Percentiles rank a stretch among this genome's conserved stretches.
Conservation (phyloP, 30 jellyfish, hydroid and myxozoan genomes). For the Sanderia malayensis region DNA sequence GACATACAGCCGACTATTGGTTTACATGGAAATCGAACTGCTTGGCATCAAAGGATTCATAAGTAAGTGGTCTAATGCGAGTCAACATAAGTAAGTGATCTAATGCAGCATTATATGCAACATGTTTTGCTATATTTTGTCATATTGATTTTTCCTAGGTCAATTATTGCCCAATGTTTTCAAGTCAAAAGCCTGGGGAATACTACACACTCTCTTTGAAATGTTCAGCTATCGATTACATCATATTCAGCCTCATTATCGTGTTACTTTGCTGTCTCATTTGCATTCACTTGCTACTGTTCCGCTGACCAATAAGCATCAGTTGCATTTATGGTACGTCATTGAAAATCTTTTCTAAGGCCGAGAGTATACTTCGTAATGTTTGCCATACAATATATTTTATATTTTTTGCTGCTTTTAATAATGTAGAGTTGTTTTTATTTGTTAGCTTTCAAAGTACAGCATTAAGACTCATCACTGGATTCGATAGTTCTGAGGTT, state of each 20-base stretch:
- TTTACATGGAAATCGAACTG: conserved; percentile 94
- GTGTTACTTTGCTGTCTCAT: conserved; percentile 84
- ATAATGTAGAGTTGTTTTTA: conserved; percentile 28
- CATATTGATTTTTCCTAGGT: conserved; percentile 47
- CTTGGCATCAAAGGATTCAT: conserved; percentile 93
- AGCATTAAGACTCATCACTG: conserved; percentile 81
- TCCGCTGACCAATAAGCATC: conserved; percentile 73
- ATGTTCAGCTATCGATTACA: conserved; percentile 96
- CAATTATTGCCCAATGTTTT: conserved; percentile 91
- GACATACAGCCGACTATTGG: conserved; percentile 90
- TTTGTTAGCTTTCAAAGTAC: conserved; percentile 77
- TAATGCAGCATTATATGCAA: neutral
- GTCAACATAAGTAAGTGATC: too few relatives aligned
- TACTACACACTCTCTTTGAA: conserved; percentile 87
- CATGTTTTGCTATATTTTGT: neutral
- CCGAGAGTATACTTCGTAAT: too few relatives aligned
- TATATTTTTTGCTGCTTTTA: neutral
- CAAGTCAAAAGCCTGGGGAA: conserved; percentile 95
- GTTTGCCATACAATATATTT: too few relatives aligned
- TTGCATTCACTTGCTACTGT: conserved; percentile 81
- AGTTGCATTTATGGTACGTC: conserved; percentile 92
- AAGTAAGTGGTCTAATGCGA: too few relatives aligned
- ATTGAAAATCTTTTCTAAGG: too few relatives aligned
- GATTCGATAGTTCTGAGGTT: conserved; percentile 92
- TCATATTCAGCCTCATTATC: conserved; percentile 96